Percentiles rank a stretch among this genome's conserved stretches.
phyloP scores from a whole-genome alignment of 2,113 vertebrate species.

The Cynocephalus volans region DNA sequence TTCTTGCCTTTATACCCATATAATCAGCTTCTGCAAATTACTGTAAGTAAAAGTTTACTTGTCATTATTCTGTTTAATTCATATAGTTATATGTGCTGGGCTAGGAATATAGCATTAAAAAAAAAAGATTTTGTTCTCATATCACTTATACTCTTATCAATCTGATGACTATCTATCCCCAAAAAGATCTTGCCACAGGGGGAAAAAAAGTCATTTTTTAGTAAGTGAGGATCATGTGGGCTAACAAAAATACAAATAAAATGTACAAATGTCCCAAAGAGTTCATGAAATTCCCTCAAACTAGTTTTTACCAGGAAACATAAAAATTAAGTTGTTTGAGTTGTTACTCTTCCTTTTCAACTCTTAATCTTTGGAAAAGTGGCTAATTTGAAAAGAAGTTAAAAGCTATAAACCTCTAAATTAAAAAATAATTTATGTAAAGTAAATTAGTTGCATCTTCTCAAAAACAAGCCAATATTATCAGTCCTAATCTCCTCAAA shows the following conservation, averaged over 20 bases:
- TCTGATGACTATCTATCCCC: neutral
- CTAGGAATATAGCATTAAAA: neutral
- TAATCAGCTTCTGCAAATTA: slow-evolving; percentile 20
- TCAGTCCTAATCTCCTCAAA: neutral
- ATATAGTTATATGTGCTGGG: neutral
- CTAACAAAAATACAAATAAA: slow-evolving; percentile 42
- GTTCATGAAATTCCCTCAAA: neutral
- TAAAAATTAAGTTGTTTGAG: neutral
- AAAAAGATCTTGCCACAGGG: neutral
- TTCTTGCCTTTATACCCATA: neutral
- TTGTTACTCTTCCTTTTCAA: neutral
- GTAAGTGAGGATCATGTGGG: neutral
- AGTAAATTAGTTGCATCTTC: neutral
- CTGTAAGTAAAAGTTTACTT: neutral
- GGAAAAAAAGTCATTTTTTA: slow-evolving; percentile 2
- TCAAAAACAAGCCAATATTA: neutral
- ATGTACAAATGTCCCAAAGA: neutral
- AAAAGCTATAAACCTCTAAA: neutral
- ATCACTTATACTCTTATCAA: neutral
- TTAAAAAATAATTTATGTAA: slow-evolving; percentile 42
- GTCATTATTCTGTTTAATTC: neutral
- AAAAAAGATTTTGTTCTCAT: neutral
- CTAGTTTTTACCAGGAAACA: neutral
- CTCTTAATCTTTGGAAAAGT: slow-evolving; percentile 20
- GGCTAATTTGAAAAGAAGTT: neutral